A percentile compares a stretch with the other conserved stretches of the same genome.
These are phyloP conservation scores for Panagrolaimus sp. DNA, from an alignment of 1,140 invertebrate species.

Conservation along the genomic window DNA sequence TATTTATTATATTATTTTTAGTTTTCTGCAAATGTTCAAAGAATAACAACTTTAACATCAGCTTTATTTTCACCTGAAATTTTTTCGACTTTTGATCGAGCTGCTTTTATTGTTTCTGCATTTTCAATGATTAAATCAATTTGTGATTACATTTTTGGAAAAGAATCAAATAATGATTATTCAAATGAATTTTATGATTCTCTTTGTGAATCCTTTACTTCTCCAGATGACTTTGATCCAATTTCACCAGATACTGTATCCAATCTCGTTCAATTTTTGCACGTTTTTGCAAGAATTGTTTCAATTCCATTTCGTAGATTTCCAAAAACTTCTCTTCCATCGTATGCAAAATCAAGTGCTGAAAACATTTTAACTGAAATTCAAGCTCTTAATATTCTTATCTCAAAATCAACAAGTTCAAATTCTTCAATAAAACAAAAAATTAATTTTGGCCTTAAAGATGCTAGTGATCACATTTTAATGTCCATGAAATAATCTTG, in stretches of 20 bases:
- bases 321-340: not conserved
- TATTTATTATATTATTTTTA: too few species aligned
- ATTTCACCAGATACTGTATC: not conserved
- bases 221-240: slow-evolving; percentile 9
- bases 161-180: not conserved
- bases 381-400: too few species aligned
- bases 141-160: not conserved
- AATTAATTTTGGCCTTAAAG: too few species aligned
- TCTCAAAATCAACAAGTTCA: too few species aligned
- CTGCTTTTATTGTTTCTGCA: not conserved
- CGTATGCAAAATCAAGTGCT: too few species aligned
- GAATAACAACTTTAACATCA: not conserved
- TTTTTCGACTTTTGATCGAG: not conserved
- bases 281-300: not conserved
- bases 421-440: too few species aligned
- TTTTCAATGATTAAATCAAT: slow-evolving; percentile 4
- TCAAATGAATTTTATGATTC: not conserved
- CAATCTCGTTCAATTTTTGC: not conserved
- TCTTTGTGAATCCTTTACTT: not conserved
- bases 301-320: slow-evolving; percentile 5
- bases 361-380: too few species aligned
- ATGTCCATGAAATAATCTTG: too few species aligned
- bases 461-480: too few species aligned
- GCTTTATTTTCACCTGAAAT: slow-evolving; percentile 10
- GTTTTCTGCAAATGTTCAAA: slow-evolving; percentile 10